A percentile compares a stretch with the other conserved stretches of the same genome.
phyloP scores from a whole-genome alignment of 1,140 invertebrate genomes.

The Brachionus sp. region DNA sequence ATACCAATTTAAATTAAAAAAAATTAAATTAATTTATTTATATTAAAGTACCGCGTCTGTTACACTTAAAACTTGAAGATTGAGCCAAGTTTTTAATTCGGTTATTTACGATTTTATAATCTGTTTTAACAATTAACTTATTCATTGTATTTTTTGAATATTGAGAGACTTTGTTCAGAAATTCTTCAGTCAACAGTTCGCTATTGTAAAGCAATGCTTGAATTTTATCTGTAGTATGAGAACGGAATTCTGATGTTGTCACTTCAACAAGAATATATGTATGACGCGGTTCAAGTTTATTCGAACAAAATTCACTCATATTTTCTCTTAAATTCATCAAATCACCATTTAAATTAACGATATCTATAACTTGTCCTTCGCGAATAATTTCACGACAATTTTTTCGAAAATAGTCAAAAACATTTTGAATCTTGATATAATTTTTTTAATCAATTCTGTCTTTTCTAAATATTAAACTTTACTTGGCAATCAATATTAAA shows the following conservation, averaged over 20 bases:
- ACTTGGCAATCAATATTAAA: conserved; percentile 39
- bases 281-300: background rate
- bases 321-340: conserved; percentile 10
- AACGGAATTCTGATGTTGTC: background rate
- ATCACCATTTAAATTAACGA: background rate
- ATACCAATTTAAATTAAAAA: too few relatives aligned
- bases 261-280: conserved; percentile 33
- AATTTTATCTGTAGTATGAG: background rate
- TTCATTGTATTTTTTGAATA: conserved; percentile 9
- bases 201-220: background rate
- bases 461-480: background rate
- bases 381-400: background rate
- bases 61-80: background rate
- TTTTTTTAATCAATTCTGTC: background rate
- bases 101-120: background rate
- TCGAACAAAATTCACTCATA: background rate
- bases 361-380: background rate
- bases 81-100: background rate
- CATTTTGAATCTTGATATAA: background rate
- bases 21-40: too few relatives aligned
- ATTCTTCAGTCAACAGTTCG: conserved; percentile 8
- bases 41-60: too few relatives aligned
- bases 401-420: conserved; percentile 3
- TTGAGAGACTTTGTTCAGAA: background rate
- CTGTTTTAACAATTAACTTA: background rate